Evolutionary conservation across 2,888 invertebrate species (phyloP).

Genomic region (Drosophila emarginata): DNA sequence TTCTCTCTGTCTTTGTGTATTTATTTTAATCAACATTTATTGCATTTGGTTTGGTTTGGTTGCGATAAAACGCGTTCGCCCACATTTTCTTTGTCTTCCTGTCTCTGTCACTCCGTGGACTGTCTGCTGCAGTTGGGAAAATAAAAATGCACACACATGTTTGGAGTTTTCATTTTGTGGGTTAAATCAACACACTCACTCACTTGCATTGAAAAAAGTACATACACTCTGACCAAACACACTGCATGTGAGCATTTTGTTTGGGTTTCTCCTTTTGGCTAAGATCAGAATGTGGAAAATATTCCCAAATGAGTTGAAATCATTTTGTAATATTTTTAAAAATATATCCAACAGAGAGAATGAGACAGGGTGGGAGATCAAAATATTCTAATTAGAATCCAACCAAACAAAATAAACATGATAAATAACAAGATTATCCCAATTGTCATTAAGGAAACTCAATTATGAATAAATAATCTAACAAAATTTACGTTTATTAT

Average conservation of each 20-base stretch:
- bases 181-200: constrained; percentile 65
- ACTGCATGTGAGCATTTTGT: neutral
- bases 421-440: too few relatives aligned
- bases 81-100: constrained; percentile 59
- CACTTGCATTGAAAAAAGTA: neutral
- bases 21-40: constrained; percentile 75
- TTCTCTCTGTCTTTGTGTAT: constrained; percentile 39
- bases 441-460: too few relatives aligned
- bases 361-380: neutral
- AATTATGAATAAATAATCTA: too few relatives aligned
- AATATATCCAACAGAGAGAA: neutral
- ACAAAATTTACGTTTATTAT: too few relatives aligned
- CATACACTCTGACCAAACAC: neutral
- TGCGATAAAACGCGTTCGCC: constrained; percentile 79
- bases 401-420: too few relatives aligned
- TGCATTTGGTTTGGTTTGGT: constrained; percentile 70
- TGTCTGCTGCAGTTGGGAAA: constrained; percentile 30
- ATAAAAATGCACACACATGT: constrained; percentile 50
- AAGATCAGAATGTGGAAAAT: constrained; percentile 4
- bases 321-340: constrained; percentile 23
- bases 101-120: constrained; percentile 28
- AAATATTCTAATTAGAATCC: neutral
- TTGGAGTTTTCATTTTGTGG: constrained; percentile 61
- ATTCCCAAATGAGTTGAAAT: constrained; percentile 20
- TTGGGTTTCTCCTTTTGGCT: too few relatives aligned